Percentiles rank a stretch among this genome's conserved stretches.
Evolutionary conservation across 2,113 vertebrate species (phyloP).

Genomic region (Crotalus viridis): DNA sequence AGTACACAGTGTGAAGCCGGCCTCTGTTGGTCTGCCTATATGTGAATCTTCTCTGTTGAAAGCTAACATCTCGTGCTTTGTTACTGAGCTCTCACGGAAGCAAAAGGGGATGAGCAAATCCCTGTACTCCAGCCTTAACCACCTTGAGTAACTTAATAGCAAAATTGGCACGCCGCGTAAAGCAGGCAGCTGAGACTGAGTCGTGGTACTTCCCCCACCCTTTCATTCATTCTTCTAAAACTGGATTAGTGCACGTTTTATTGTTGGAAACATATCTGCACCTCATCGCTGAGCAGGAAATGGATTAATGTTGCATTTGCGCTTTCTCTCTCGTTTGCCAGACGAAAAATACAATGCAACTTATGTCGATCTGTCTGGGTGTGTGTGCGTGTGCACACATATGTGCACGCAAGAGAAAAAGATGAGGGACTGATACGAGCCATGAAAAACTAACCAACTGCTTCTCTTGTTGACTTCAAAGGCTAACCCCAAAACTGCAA

Average conservation of each 20-base stretch:
- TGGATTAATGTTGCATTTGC: not conserved
- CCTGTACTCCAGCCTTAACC: not conserved
- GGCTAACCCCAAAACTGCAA: not conserved
- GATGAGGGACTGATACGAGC: not conserved
- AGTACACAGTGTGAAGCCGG: too few relatives aligned
- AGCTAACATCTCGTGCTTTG: too few relatives aligned
- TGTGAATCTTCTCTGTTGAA: too few relatives aligned
- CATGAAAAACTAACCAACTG: not conserved
- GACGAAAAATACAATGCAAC: not conserved
- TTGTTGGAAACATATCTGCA: not conserved
- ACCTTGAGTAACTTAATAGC: not conserved
- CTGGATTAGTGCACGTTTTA: constrained; percentile 44
- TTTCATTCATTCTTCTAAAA: not conserved
- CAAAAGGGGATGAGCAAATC: not conserved
- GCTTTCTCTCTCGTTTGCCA: not conserved
- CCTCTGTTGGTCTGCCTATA: too few relatives aligned
- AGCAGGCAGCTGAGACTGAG: not conserved
- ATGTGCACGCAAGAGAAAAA: not conserved
- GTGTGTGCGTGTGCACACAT: too few relatives aligned
- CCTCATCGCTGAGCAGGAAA: not conserved
- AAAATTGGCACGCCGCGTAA: not conserved
- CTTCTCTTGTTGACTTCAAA: not conserved
- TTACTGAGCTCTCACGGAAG: not conserved
- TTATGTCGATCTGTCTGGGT: too few relatives aligned
- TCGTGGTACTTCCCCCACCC: not conserved